phyloP scores from a whole-genome alignment of 2,113 vertebrate species.

The Phaetusa simplex region DNA sequence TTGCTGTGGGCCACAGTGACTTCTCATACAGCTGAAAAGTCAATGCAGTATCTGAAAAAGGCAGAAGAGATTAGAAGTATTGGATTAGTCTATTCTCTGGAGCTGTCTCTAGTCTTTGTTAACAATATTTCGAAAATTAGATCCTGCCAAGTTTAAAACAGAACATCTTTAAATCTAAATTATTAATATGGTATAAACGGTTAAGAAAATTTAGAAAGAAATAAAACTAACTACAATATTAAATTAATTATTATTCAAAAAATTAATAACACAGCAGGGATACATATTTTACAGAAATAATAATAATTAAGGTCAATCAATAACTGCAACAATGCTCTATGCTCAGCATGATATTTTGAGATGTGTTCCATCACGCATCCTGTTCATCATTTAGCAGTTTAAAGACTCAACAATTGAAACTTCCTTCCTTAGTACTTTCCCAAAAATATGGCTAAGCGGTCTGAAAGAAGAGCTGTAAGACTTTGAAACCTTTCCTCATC shows the following conservation, averaged over 20 bases:
- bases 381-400: neutral
- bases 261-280: neutral
- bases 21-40: neutral
- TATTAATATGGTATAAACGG: neutral
- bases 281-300: neutral
- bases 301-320: neutral
- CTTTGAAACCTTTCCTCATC: neutral
- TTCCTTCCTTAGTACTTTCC: neutral
- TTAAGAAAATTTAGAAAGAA: neutral
- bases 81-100: neutral
- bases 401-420: neutral
- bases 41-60: conserved; percentile 10
- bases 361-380: neutral
- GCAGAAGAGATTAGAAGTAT: neutral
- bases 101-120: neutral
- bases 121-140: neutral
- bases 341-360: neutral
- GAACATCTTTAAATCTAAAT: neutral
- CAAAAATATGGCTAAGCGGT: neutral
- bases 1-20: neutral
- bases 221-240: neutral
- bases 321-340: neutral
- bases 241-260: neutral
- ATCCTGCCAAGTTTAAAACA: neutral
- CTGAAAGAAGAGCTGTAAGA: neutral